Percentiles rank a stretch among this genome's conserved stretches.
Evolutionary conservation across 2,113 vertebrate genomes (phyloP).

Genomic region (Nerophis lumbriciformis): DNA sequence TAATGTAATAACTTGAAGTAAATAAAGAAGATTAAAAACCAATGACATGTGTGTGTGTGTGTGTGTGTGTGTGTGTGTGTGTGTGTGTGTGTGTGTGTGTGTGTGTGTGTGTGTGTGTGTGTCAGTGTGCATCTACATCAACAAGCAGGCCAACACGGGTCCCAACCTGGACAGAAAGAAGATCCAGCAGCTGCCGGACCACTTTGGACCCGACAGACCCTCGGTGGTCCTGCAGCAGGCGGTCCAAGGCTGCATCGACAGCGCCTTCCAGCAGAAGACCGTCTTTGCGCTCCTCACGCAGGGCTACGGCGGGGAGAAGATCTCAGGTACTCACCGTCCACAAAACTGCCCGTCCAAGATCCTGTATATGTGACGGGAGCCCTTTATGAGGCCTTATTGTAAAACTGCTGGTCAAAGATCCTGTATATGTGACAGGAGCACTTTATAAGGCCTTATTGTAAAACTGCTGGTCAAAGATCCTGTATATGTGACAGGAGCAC

Average conservation of each 20-base stretch:
- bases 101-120: not conserved
- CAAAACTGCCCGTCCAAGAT: too few relatives aligned
- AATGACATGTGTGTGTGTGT: too few relatives aligned
- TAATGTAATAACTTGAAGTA: too few relatives aligned
- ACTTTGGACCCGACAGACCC: conserved; percentile 86
- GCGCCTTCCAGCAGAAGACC: conserved; percentile 87
- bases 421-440: too few relatives aligned
- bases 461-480: too few relatives aligned
- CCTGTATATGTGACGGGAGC: too few relatives aligned
- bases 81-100: too few relatives aligned
- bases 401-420: too few relatives aligned
- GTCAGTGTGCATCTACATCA: conserved; percentile 95
- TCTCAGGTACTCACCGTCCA: conserved; percentile 76
- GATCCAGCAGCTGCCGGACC: conserved; percentile 89
- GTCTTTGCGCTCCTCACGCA: conserved; percentile 93
- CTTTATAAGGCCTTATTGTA: not conserved
- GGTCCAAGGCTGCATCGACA: conserved; percentile 94
- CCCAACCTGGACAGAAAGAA: conserved; percentile 90
- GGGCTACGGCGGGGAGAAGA: conserved; percentile 89
- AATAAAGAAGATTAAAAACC: too few relatives aligned
- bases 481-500: not conserved
- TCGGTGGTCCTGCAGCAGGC: conserved; percentile 87
- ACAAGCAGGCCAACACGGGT: conserved; percentile 86
- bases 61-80: too few relatives aligned
- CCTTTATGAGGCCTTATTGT: too few relatives aligned